Conservation (phyloP, 2,888 invertebrate genomes). For the Caenorhabditis drosophilae region DNA sequence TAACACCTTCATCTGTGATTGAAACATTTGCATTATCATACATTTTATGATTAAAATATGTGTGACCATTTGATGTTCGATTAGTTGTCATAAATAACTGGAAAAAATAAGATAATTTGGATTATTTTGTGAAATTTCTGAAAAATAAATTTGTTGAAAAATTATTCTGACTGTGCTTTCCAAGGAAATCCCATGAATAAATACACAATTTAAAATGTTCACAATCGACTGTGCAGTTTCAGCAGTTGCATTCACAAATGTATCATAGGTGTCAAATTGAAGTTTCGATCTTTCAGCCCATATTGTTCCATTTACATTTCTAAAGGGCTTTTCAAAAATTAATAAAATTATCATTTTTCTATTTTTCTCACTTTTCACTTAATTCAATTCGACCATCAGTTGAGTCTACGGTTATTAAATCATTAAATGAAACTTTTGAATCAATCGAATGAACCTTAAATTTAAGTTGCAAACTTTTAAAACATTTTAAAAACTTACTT, state of each 20-base stretch:
- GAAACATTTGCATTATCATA: conserved; percentile 39
- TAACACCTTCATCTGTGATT: conserved; percentile 25
- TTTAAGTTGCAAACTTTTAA: not conserved
- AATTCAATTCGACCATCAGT: conserved; percentile 14
- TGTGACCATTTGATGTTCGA: conserved; percentile 26
- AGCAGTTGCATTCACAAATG: conserved; percentile 36
- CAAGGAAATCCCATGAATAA: conserved; percentile 15
- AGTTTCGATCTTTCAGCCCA: conserved; percentile 38
- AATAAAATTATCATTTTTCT: not conserved
- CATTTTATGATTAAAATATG: conserved; percentile 21
- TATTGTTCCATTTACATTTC: conserved; percentile 35
- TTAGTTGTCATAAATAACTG: conserved; percentile 32
- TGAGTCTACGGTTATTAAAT: conserved; percentile 10
- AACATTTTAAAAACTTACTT: conserved; percentile 12
- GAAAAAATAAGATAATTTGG: not conserved
- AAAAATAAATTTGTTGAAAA: not conserved
- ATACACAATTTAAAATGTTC: conserved; percentile 21
- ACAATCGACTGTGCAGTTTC: conserved; percentile 18
- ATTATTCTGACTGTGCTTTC: conserved; percentile 12
- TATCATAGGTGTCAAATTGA: conserved; percentile 34
- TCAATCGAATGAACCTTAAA: conserved; percentile 12
- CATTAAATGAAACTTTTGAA: conserved; percentile 3
- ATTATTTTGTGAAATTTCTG: not conserved
- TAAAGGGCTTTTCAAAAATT: conserved; percentile 10
- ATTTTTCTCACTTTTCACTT: conserved; percentile 9